phyloP scores from a whole-genome alignment of 2,113 vertebrate species.

The Alligator mississippiensis region DNA sequence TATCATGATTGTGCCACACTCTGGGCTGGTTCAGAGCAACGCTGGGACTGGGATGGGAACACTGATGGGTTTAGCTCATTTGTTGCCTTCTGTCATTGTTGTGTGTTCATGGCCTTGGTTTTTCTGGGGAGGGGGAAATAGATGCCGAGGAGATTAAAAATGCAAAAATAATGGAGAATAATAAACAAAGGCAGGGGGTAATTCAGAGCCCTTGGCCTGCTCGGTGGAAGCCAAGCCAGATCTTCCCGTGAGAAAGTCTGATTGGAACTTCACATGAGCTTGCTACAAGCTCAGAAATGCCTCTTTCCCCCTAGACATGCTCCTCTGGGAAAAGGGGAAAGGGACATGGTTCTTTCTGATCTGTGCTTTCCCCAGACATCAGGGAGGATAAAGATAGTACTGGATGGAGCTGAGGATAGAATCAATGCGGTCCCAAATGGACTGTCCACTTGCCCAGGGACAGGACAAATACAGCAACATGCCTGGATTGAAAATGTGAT shows the following conservation, averaged over 20 bases:
- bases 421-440: neutral
- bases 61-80: neutral
- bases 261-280: neutral
- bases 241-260: constrained; percentile 71
- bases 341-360: neutral
- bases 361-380: neutral
- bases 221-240: neutral
- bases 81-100: neutral
- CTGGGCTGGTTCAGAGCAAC: neutral
- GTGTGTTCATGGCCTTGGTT: neutral
- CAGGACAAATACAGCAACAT: neutral
- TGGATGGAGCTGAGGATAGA: neutral
- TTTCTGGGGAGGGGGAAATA: neutral
- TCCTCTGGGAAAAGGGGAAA: neutral
- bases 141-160: constrained; percentile 5
- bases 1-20: neutral
- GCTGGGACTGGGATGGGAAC: accelerated
- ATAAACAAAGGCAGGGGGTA: neutral
- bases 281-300: constrained; percentile 7
- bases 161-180: constrained; percentile 6
- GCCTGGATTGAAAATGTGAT: accelerated
- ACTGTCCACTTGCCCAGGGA: neutral
- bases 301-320: neutral
- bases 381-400: constrained; percentile 14
- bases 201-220: neutral